These are phyloP conservation scores for Drosophila yooni DNA, from an alignment of 2,888 invertebrate genomes.

Conservation along the genomic window DNA sequence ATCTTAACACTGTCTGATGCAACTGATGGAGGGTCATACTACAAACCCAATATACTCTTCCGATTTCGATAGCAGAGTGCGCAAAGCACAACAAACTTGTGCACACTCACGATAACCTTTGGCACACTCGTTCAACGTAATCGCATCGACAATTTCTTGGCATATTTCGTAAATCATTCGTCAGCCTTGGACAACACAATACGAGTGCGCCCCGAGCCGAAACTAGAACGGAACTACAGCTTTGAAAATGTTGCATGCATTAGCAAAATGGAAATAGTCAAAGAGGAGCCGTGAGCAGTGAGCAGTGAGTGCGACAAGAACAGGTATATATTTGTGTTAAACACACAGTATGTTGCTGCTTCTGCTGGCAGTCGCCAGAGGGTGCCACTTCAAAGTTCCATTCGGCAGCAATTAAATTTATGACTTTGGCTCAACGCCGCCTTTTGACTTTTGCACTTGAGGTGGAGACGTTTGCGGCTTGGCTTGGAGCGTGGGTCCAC, in stretches of 20 bases:
- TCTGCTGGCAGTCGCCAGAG: constrained; percentile 29
- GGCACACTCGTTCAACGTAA: constrained; percentile 60
- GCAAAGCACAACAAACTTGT: neutral
- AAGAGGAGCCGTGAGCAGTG: neutral
- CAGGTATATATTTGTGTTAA: constrained; percentile 20
- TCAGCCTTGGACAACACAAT: constrained; percentile 47
- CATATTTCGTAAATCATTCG: constrained; percentile 58
- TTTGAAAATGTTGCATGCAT: constrained; percentile 66
- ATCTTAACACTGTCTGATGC: neutral
- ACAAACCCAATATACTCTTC: neutral
- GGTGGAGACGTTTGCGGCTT: constrained; percentile 5
- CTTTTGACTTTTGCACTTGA: constrained; percentile 60
- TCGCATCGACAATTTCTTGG: constrained; percentile 71
- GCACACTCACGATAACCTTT: constrained; percentile 62
- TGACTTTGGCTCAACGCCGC: constrained; percentile 18
- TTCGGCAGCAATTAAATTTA: constrained; percentile 65
- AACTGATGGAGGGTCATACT: neutral
- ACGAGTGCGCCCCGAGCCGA: constrained; percentile 32
- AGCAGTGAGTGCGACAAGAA: constrained; percentile 8
- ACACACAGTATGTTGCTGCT: constrained; percentile 22
- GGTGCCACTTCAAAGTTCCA: constrained; percentile 52
- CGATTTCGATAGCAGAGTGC: neutral
- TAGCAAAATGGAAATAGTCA: constrained; percentile 67
- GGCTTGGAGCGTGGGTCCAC: constrained; percentile 18
- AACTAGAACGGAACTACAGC: constrained; percentile 72